These are phyloP conservation scores for Meiosimyza decipiens DNA, from an alignment of 2,888 invertebrate species.

Conservation along the genomic window DNA sequence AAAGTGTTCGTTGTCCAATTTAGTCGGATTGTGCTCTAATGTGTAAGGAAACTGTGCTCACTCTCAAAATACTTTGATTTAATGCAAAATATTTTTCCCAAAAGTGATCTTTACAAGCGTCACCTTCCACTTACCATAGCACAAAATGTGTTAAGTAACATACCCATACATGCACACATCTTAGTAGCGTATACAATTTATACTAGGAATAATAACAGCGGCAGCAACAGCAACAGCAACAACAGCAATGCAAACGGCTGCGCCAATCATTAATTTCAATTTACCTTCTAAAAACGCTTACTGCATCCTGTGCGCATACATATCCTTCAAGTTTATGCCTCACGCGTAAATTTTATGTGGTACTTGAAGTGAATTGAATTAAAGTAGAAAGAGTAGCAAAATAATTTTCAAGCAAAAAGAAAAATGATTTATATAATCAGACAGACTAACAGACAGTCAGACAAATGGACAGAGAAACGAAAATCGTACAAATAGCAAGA, in stretches of 20 bases:
- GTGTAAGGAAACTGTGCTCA: no score
- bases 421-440: slow-evolving; percentile 19
- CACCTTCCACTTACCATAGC: no score
- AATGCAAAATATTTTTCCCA: no score
- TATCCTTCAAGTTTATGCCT: background rate
- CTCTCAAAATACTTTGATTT: no score
- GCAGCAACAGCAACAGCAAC: slow-evolving; percentile 13
- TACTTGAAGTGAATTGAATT: no score
- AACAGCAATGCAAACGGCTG: slow-evolving; percentile 32
- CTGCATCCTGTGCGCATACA: background rate
- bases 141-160: no score
- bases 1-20: no score
- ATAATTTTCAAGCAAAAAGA: slow-evolving; percentile 35
- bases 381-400: background rate
- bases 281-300: slow-evolving; percentile 34
- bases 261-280: slow-evolving; percentile 54
- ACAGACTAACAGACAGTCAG: background rate
- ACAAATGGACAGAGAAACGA: slow-evolving; percentile 8
- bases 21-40: no score
- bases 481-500: background rate
- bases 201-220: background rate
- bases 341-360: no score
- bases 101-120: no score
- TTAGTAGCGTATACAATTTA: background rate
- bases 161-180: background rate